Evolutionary conservation across 1,140 invertebrate species (phyloP), one percentile per base, ranked within the genome.

Genomic region (Drosophila repletoides): DNA sequence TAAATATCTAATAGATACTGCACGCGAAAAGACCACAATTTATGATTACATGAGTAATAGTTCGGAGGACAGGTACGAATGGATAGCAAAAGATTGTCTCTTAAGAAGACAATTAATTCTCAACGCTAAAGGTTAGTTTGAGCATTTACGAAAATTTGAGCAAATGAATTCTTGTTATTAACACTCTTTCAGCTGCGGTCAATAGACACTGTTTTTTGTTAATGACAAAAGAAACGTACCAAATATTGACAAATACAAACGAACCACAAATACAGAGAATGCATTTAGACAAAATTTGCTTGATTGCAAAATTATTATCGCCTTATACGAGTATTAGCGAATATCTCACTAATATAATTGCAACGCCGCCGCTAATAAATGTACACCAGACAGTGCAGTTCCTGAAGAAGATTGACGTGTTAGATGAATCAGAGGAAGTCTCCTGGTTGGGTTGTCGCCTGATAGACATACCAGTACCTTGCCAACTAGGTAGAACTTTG

Each of bases 401-500:
- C 9, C 90, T 98, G 0, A 96, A 97, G 87, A 95, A 95, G 40
- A 97, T 98, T 36, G 96, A 97, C 87, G 96, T 96, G 0, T 87
- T 98, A 6, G 96, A 97, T 74, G 92, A 94, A 0, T 94, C 93
- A 90, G 95, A 96, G 90, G 95, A 97, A 73, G 89, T 98, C 10
- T 98, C 97, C 0, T 95, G 97, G 89, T 87, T 97, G n/a, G 94
- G 94, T 0, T 93, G 94, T 61, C 95, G 97, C 76, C 90, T 99
- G 5, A 90, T 97, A 4, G 96, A 99, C 90, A 91, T 99, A 7
- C 97, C 98, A 0, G 91, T 99, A 1, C 96, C 98, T 66, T 98
- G 98, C 0, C 93, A 96, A 73, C 92, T 98, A 7, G 97, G 96
- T 2, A 98, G 98, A 92, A 96, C 98, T 94, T 91, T 99, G 17